Evolutionary conservation across 2,888 invertebrate species (phyloP).

Genomic region (Callosobruchus maculatus): DNA sequence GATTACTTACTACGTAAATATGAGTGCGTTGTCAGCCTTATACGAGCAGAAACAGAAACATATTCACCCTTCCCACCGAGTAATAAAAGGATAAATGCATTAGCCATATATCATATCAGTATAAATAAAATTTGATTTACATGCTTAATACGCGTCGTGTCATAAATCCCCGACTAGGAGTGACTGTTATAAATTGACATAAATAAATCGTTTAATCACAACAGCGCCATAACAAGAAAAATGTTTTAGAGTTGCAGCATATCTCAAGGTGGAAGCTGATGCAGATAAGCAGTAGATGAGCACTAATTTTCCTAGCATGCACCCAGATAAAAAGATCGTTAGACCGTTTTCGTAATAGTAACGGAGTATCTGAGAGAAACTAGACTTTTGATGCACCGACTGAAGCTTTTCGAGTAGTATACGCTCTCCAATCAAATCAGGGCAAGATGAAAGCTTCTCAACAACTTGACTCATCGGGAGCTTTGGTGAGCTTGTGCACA

Average conservation of each 20-base stretch:
- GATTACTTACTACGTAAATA: not conserved
- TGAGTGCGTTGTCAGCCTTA: not conserved
- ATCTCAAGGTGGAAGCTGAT: not conserved
- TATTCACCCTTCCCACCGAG: conserved; percentile 1
- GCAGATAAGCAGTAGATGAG: not conserved
- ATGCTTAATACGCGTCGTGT: conserved; percentile 9
- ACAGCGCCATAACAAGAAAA: conserved; percentile 11
- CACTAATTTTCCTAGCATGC: not conserved
- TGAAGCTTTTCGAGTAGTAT: no score
- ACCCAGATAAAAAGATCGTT: not conserved
- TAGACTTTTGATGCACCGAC: no score
- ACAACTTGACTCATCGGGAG: no score
- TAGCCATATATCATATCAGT: conserved; percentile 16
- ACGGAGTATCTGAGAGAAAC: not conserved
- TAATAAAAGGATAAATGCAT: conserved; percentile 6
- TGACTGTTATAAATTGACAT: conserved; percentile 27
- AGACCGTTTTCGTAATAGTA: not conserved
- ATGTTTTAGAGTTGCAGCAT: conserved; percentile 8
- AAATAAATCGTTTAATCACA: conserved; percentile 30
- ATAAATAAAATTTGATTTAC: conserved; percentile 22
- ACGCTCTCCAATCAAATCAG: no score
- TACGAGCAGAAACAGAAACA: not conserved
- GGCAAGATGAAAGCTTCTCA: no score
- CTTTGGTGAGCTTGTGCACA: no score
- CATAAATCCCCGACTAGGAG: conserved; percentile 5